phyloP scores from a whole-genome alignment of 2,888 invertebrate species.

The Lathronympha strigana region DNA sequence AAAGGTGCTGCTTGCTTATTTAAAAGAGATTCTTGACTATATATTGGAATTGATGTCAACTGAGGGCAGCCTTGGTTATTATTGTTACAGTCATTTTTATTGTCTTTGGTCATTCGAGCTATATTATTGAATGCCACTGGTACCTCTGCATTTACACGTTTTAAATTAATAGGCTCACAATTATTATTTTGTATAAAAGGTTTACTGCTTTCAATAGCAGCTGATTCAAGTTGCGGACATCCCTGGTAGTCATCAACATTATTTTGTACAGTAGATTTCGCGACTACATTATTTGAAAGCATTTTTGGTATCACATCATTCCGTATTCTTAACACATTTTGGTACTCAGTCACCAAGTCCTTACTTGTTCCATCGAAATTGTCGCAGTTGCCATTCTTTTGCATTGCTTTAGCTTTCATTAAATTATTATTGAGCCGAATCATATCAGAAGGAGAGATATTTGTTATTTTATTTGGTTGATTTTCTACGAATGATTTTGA shows the following conservation, averaged over 20 bases:
- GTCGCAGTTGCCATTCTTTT: constrained; percentile 11
- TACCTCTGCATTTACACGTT: not conserved
- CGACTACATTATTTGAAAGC: not conserved
- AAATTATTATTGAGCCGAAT: constrained; percentile 15
- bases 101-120: not conserved
- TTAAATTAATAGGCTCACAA: not conserved
- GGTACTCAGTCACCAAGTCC: not conserved
- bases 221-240: constrained; percentile 21
- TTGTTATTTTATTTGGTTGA: not conserved
- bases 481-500: not conserved
- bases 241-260: not conserved
- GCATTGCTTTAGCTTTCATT: constrained; percentile 1
- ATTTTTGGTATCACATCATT: constrained; percentile 3
- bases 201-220: not conserved
- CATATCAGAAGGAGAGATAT: not conserved
- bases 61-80: constrained; percentile 32
- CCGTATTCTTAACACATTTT: constrained; percentile 12
- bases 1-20: constrained; percentile 4
- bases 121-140: not conserved
- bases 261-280: constrained; percentile 4
- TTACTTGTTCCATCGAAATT: not conserved
- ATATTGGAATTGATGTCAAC: constrained; percentile 13
- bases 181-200: constrained; percentile 5
- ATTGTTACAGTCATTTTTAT: constrained; percentile 3
- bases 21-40: constrained; percentile 8